phyloP scores from a whole-genome alignment of 2,888 invertebrate genomes.

The Entomobrya proxima region DNA sequence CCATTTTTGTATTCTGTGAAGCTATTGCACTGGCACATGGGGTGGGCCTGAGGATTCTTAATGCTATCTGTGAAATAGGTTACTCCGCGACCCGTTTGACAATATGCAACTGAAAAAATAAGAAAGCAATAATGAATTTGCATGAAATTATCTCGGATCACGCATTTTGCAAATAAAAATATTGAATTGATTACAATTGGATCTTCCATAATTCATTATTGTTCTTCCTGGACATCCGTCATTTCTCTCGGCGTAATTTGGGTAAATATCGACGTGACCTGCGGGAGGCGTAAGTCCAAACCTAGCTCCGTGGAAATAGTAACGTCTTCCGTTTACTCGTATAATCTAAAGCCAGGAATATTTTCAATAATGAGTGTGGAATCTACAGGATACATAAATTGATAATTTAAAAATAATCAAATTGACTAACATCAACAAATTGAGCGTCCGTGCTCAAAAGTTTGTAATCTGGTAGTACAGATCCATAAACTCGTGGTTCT shows the following conservation, averaged over 20 bases:
- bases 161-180: neutral
- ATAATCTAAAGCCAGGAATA: too few species aligned
- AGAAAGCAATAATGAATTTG: neutral
- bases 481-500: constrained; percentile 66
- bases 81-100: constrained; percentile 70
- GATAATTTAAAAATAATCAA: too few species aligned
- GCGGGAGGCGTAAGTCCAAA: constrained; percentile 59
- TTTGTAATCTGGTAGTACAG: constrained; percentile 62
- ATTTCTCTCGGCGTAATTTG: constrained; percentile 58
- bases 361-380: too few species aligned
- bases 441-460: constrained; percentile 63
- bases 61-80: constrained; percentile 72
- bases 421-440: constrained; percentile 66
- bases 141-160: neutral
- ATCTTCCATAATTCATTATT: constrained; percentile 5
- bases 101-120: constrained; percentile 66
- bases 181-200: constrained; percentile 53
- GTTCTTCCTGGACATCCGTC: constrained; percentile 58
- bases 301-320: constrained; percentile 63
- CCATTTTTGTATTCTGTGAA: constrained; percentile 65
- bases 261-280: constrained; percentile 70
- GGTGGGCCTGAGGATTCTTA: constrained; percentile 67
- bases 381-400: too few species aligned
- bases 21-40: constrained; percentile 69
- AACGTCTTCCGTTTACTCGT: constrained; percentile 66